Evolutionary conservation across 2,888 invertebrate species (phyloP).

Genomic region (Heteromyza rotundicornis): DNA sequence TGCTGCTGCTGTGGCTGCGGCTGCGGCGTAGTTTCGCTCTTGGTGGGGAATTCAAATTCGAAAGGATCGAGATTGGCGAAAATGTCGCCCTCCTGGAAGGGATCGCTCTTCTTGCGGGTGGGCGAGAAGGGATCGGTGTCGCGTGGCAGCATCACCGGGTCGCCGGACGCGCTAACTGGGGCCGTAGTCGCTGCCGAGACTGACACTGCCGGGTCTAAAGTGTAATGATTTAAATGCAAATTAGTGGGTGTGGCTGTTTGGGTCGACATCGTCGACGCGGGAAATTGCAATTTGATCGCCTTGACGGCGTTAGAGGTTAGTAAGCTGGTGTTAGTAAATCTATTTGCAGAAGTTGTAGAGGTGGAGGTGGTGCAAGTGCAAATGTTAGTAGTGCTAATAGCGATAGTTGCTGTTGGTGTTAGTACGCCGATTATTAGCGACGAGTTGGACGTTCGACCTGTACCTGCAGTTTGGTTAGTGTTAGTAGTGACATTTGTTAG

Average conservation of each 20-base stretch:
- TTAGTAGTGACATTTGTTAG: constrained; percentile 35
- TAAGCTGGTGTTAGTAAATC: constrained; percentile 23
- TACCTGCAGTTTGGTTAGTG: constrained; percentile 22
- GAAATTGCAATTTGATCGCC: constrained; percentile 37
- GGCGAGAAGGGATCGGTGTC: constrained; percentile 63
- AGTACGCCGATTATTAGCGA: constrained; percentile 28
- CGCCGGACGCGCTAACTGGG: constrained; percentile 39
- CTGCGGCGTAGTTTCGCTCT: constrained; percentile 13
- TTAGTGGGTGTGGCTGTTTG: constrained; percentile 37
- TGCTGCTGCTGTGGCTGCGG: constrained; percentile 26
- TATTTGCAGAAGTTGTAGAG: constrained; percentile 31
- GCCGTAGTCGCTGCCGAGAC: constrained; percentile 8
- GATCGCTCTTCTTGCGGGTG: constrained; percentile 67
- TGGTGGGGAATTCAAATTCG: constrained; percentile 54
- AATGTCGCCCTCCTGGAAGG: constrained; percentile 69
- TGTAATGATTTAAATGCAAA: constrained; percentile 50
- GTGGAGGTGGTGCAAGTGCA: constrained; percentile 50
- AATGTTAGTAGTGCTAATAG: constrained; percentile 41
- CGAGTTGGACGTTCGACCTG: constrained; percentile 10
- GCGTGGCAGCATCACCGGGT: constrained; percentile 61
- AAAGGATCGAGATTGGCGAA: constrained; percentile 62
- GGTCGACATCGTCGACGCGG: constrained; percentile 18
- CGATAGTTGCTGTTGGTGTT: constrained; percentile 22
- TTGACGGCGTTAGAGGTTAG: constrained; percentile 10
- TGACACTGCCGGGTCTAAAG: constrained; percentile 40